phyloP scores from a whole-genome alignment of 2,113 vertebrate genomes.

The Corydoras maculifer region DNA sequence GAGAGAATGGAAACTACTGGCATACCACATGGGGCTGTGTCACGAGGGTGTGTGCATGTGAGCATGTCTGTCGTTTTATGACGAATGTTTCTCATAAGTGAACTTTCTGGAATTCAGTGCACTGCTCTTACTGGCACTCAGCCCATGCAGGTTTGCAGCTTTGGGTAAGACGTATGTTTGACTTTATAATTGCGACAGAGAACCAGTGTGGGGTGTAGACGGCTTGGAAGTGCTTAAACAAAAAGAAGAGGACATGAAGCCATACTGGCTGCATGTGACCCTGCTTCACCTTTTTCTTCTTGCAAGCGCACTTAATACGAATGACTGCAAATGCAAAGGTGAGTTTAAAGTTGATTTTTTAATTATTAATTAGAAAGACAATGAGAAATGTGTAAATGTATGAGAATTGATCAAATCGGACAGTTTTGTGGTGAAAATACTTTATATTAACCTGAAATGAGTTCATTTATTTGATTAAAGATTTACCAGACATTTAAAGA shows the following conservation, averaged over 20 bases:
- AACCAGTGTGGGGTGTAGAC: neutral
- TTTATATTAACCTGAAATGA: too few species aligned
- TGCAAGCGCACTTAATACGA: constrained; percentile 2
- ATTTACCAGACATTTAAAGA: too few species aligned
- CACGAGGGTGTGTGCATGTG: neutral
- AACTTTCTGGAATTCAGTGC: too few species aligned
- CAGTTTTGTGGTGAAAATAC: too few species aligned
- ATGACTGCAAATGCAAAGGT: constrained; percentile 17
- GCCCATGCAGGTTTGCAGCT: too few species aligned
- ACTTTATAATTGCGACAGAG: neutral
- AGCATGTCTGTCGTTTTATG: neutral
- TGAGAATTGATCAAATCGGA: too few species aligned
- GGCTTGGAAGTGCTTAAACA: neutral
- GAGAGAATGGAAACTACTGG: constrained; percentile 37
- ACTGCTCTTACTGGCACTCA: neutral
- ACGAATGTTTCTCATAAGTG: neutral
- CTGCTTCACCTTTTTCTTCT: constrained; percentile 29
- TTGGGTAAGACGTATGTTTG: neutral
- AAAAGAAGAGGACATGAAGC: constrained; percentile 19
- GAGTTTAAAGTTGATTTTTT: constrained; percentile 2
- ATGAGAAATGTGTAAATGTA: too few species aligned
- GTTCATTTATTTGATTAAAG: too few species aligned
- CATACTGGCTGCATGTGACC: constrained; percentile 24
- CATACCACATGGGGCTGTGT: constrained; percentile 13
- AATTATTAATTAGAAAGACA: too few species aligned